Base-by-base conservation (phyloP, 2,888 invertebrate genomes). In the Drosophila parthenogenetica region DNA sequence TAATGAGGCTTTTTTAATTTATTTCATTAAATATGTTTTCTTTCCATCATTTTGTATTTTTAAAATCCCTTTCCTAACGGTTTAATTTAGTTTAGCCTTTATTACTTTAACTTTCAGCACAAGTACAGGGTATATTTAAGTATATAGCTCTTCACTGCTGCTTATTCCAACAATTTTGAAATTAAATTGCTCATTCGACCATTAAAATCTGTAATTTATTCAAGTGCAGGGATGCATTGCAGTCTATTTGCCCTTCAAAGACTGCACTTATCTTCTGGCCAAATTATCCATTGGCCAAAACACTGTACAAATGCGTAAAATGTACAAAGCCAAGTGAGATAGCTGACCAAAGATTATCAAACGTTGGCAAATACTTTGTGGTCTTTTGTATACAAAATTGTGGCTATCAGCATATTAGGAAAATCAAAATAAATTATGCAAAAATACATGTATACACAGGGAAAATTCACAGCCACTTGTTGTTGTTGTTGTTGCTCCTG, bases 381-480 rank as follows among this genome's bases (percentile, higher is more conserved):
- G 62, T 66, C 71, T 69, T 67, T 74, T 77, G 62, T 80, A 54
- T 57, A 71, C 69, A 55, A 65, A 60, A 72, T 70, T 84, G 77
- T 70, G 77, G 86, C 68, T 79, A 72, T 58, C 74, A 69, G 66
- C 59, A 68, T 65, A 64, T 77, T 73, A 32, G 51, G 61, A 69
- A 79, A 73, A 46, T 16, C 74, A 81, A 77, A 69, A 83, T 87
- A 84, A 83, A 83, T 83, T 87, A 83, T 83, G 84, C 77, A 79
- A 79, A 80, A 80, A 73, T 75, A 64, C n/a, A n/a, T n/a, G n/a
- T n/a, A n/a, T n/a, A 11, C 29, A 46, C 48, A 53, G 5, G 14
- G 13, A 13, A 13, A 13, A 13, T 13, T 42, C 16, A 46, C 5
- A 40, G 61, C 69, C 77, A 85, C 81, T n/a, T n/a, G n/a, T n/a